Conservation (phyloP, 2,888 invertebrate species). For the Rosalia funebris region DNA sequence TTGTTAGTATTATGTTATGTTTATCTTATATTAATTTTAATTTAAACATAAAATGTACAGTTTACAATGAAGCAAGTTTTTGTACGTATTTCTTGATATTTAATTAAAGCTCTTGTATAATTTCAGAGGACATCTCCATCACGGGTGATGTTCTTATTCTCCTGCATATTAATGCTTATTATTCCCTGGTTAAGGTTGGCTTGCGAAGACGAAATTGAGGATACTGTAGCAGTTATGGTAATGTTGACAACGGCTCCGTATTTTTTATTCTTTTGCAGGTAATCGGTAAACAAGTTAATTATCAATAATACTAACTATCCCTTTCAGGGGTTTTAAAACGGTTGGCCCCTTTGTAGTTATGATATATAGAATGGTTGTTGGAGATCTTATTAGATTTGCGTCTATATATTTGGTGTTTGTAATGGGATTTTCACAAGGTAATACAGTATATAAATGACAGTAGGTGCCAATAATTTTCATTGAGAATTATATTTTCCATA, state of each 20-base stretch:
- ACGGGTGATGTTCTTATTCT: conserved; percentile 93
- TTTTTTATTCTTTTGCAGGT: conserved; percentile 97
- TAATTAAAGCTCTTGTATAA: too few species aligned
- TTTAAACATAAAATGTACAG: not conserved
- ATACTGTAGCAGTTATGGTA: conserved; percentile 89
- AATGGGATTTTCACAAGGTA: conserved; percentile 96
- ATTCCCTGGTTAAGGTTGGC: conserved; percentile 86
- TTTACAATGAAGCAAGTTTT: not conserved
- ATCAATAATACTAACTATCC: too few species aligned
- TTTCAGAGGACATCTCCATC: conserved; percentile 86
- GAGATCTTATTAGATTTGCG: conserved; percentile 94
- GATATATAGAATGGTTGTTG: conserved; percentile 98
- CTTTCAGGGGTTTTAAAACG: conserved; percentile 92
- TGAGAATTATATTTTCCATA: not conserved
- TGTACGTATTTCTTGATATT: not conserved
- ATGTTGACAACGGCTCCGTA: conserved; percentile 97
- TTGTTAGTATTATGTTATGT: conserved; percentile 69
- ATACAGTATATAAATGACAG: too few species aligned
- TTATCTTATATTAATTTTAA: not conserved
- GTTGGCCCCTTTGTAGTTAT: conserved; percentile 99
- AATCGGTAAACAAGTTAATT: conserved; percentile 37
- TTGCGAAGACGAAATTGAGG: conserved; percentile 89
- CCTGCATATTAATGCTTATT: conserved; percentile 87
- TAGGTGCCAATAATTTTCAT: too few species aligned
- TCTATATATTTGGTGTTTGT: conserved; percentile 97